Conservation (phyloP, 1,140 invertebrate genomes). For the Drosophila santomea region DNA sequence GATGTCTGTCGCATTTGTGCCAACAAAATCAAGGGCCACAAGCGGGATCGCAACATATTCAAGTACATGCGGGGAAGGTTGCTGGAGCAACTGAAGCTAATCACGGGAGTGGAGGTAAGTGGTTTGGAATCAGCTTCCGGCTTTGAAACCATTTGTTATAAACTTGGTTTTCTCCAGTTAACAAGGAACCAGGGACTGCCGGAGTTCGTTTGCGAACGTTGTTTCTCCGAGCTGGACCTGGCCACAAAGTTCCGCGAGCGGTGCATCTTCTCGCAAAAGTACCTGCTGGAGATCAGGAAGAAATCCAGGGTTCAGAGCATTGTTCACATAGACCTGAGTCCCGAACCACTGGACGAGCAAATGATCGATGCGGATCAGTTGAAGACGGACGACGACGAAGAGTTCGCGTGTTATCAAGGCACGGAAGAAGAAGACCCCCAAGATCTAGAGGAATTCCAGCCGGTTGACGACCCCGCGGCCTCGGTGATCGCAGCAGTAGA, state of each 20-base stretch:
- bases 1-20: constrained; percentile 63
- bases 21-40: constrained; percentile 57
- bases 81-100: constrained; percentile 40
- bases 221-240: constrained; percentile 59
- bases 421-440: not conserved
- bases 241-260: constrained; percentile 70
- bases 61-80: constrained; percentile 55
- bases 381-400: not conserved
- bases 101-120: constrained; percentile 62
- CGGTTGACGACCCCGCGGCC: constrained; percentile 14
- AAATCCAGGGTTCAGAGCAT: constrained; percentile 14
- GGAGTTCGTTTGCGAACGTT: constrained; percentile 54
- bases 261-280: constrained; percentile 67
- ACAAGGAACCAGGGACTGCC: constrained; percentile 37
- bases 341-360: constrained; percentile 41
- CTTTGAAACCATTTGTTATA: not conserved
- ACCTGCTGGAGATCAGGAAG: constrained; percentile 45
- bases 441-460: not conserved
- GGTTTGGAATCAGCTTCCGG: too few relatives aligned
- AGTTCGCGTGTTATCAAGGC: not conserved
- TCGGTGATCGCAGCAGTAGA: constrained; percentile 11
- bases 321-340: not conserved
- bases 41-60: constrained; percentile 53
- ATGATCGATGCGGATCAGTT: constrained; percentile 56
- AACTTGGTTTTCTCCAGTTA: constrained; percentile 19